Conservation (phyloP, 1,140 invertebrate species). For the Aphis craccivora region DNA sequence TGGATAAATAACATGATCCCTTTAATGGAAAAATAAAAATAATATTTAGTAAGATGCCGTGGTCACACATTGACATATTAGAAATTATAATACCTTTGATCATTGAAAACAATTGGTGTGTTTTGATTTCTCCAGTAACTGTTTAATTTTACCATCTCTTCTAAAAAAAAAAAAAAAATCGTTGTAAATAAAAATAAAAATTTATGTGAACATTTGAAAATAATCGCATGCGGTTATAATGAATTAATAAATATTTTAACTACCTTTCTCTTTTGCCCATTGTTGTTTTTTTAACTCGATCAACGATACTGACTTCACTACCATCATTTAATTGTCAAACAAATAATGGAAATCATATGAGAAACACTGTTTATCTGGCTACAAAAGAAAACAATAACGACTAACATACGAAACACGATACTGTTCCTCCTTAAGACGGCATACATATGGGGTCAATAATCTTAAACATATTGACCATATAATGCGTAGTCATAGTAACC, state of each 20-base stretch:
- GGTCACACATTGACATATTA: not conserved
- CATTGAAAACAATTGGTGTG: conserved; percentile 31
- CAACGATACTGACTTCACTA: conserved; percentile 65
- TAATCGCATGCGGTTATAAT: not conserved
- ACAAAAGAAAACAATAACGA: conserved; percentile 34
- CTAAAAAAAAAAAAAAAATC: not conserved
- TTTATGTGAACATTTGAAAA: not conserved
- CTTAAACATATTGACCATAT: conserved; percentile 55
- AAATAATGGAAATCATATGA: not conserved
- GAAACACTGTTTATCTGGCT: not conserved
- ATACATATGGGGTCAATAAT: conserved; percentile 39
- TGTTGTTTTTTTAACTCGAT: conserved; percentile 78
- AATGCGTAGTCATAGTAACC: conserved; percentile 43
- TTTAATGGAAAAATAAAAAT: not conserved
- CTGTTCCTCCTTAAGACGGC: conserved; percentile 9
- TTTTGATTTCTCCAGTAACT: conserved; percentile 50
- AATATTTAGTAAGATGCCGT: too few species aligned
- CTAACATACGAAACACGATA: conserved; percentile 7
- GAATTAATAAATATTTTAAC: not conserved
- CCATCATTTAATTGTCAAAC: not conserved
- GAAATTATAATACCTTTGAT: conserved; percentile 23
- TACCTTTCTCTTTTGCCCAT: conserved; percentile 79
- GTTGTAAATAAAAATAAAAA: not conserved
- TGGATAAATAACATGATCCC: not conserved
- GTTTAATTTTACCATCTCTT: conserved; percentile 47